A percentile compares a stretch with the other conserved stretches of the same genome.
phyloP scores from a whole-genome alignment of 2,888 invertebrate species.

The Carterocephalus palaemon region DNA sequence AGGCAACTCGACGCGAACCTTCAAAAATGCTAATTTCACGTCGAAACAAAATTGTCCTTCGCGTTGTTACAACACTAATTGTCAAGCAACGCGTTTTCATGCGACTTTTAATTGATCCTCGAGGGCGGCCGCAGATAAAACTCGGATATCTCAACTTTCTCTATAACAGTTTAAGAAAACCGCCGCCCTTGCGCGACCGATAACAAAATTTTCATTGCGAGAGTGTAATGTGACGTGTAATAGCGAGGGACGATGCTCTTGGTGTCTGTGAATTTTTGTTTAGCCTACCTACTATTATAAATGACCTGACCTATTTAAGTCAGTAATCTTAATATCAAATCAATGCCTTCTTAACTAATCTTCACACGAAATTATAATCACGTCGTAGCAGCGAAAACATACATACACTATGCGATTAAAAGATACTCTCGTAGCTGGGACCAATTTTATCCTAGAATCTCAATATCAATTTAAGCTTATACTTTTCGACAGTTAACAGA shows the following conservation, averaged over 20 bases:
- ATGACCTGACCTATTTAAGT: too few species aligned
- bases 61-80: conserved; percentile 70
- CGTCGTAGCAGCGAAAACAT: too few species aligned
- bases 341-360: too few species aligned
- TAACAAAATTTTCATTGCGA: conserved; percentile 67
- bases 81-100: conserved; percentile 56
- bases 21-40: conserved; percentile 9
- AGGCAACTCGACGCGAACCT: too few species aligned
- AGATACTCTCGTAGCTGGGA: too few species aligned
- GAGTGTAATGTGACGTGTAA: conserved; percentile 51
- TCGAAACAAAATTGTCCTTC: conserved; percentile 41
- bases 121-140: conserved; percentile 75
- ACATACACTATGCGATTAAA: too few species aligned
- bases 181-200: conserved; percentile 62
- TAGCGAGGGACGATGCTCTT: conserved; percentile 29
- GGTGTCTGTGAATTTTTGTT: background rate
- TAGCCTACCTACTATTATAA: background rate
- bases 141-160: conserved; percentile 74
- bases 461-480: too few species aligned
- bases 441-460: too few species aligned
- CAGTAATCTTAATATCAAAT: too few species aligned
- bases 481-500: too few species aligned
- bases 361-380: too few species aligned
- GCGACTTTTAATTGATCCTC: conserved; percentile 79
- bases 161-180: conserved; percentile 77